Percentiles rank a stretch among this genome's conserved stretches.
These are phyloP conservation scores for Gambelia wislizenii DNA, from an alignment of 2,797 vertebrate species.

Conservation along the genomic window DNA sequence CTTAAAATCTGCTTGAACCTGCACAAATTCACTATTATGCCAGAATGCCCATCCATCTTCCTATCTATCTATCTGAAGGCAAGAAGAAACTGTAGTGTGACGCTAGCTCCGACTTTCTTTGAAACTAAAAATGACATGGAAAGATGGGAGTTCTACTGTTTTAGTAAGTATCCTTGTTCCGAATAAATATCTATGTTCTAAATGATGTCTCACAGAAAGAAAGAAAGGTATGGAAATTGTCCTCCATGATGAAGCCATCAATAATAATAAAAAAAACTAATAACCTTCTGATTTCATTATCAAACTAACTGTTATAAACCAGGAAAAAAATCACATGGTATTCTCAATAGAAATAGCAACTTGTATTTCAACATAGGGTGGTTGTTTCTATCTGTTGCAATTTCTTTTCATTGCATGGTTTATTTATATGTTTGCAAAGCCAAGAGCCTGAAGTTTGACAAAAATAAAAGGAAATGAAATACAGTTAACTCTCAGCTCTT, in stretches of 20 bases:
- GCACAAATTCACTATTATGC: no score
- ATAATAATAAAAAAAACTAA: neutral
- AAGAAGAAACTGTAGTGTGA: no score
- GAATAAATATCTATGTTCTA: neutral
- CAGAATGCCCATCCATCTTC: no score
- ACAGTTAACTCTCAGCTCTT: constrained; percentile 22
- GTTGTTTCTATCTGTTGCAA: constrained; percentile 14
- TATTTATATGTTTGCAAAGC: constrained; percentile 30
- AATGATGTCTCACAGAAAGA: neutral
- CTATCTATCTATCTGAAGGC: no score
- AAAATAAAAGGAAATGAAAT: constrained; percentile 45
- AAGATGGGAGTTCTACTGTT: neutral
- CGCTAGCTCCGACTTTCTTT: neutral
- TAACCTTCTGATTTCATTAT: neutral
- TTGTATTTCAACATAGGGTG: neutral
- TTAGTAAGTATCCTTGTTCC: neutral
- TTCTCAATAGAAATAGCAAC: neutral
- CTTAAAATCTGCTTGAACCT: no score
- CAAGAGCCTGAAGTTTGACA: neutral
- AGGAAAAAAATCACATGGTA: neutral
- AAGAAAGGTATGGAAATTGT: neutral
- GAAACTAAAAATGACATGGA: neutral
- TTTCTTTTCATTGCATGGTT: constrained; percentile 22
- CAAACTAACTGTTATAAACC: neutral
- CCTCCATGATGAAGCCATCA: neutral